phyloP scores from a whole-genome alignment of 2,888 invertebrate species.

The Rhaphigaster nebulosa region DNA sequence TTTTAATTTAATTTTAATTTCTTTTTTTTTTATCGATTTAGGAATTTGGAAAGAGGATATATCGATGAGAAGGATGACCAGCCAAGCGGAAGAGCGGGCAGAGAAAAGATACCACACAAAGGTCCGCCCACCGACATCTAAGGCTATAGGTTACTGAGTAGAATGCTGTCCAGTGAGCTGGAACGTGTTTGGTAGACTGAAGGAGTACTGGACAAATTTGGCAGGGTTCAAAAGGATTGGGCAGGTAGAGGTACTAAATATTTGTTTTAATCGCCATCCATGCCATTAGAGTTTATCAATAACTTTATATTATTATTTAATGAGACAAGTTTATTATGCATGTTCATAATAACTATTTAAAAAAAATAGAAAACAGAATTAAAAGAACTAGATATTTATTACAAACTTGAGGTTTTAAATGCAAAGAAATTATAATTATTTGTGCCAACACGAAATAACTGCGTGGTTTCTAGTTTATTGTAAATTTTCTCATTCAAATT shows the following conservation, averaged over 20 bases:
- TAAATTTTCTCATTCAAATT: too few species aligned
- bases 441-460: too few species aligned
- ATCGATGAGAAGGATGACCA: neutral
- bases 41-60: neutral
- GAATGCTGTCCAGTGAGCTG: conserved; percentile 19
- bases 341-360: too few species aligned
- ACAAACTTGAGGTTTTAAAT: too few species aligned
- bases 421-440: too few species aligned
- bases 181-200: conserved; percentile 27
- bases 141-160: conserved; percentile 19
- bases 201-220: conserved; percentile 4
- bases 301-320: neutral
- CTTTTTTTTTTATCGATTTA: neutral
- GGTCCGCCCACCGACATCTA: neutral
- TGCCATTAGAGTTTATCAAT: neutral
- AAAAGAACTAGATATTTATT: too few species aligned
- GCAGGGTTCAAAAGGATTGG: conserved; percentile 5
- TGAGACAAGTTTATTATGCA: too few species aligned
- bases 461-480: too few species aligned
- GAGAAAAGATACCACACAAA: neutral
- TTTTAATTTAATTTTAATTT: too few species aligned
- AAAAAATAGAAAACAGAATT: too few species aligned
- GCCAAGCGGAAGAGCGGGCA: neutral
- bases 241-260: neutral
- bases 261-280: neutral